phyloP scores from a whole-genome alignment of 2,888 invertebrate genomes.

The Copidosoma aretas region DNA sequence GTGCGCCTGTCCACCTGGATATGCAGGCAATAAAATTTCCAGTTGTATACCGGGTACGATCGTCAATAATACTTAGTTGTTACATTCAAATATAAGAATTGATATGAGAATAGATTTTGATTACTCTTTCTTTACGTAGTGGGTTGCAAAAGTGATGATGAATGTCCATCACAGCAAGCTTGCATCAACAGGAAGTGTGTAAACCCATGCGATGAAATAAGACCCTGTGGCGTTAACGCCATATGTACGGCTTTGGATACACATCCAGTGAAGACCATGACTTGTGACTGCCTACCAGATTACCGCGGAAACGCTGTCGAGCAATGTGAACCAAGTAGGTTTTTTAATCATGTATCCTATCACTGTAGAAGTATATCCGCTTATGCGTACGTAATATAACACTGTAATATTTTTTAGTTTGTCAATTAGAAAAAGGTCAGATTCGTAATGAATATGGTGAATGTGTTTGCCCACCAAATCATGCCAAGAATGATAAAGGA shows the following conservation, averaged over 20 bases:
- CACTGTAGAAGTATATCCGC: constrained; percentile 15
- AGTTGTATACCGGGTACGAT: constrained; percentile 67
- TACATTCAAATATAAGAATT: neutral
- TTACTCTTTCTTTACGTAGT: constrained; percentile 35
- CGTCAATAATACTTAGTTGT: no score
- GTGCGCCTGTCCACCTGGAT: constrained; percentile 83
- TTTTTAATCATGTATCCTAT: neutral
- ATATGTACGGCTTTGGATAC: constrained; percentile 82
- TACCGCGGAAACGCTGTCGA: constrained; percentile 87
- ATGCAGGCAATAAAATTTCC: constrained; percentile 69
- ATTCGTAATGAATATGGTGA: constrained; percentile 71
- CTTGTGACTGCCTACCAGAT: constrained; percentile 85
- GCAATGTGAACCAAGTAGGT: constrained; percentile 78
- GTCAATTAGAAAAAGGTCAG: constrained; percentile 74
- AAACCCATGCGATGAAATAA: constrained; percentile 80
- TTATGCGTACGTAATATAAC: constrained; percentile 59
- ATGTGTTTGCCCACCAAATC: constrained; percentile 79
- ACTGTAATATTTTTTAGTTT: constrained; percentile 55
- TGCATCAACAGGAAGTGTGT: constrained; percentile 83
- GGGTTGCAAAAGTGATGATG: constrained; percentile 77
- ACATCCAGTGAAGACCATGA: constrained; percentile 84
- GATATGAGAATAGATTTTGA: neutral
- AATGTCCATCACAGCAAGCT: constrained; percentile 83
- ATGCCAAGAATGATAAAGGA: constrained; percentile 77
- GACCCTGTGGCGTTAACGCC: constrained; percentile 83